Evolutionary conservation across 2,888 invertebrate genomes (phyloP).

Genomic region (Trypoxylon attenuatum): DNA sequence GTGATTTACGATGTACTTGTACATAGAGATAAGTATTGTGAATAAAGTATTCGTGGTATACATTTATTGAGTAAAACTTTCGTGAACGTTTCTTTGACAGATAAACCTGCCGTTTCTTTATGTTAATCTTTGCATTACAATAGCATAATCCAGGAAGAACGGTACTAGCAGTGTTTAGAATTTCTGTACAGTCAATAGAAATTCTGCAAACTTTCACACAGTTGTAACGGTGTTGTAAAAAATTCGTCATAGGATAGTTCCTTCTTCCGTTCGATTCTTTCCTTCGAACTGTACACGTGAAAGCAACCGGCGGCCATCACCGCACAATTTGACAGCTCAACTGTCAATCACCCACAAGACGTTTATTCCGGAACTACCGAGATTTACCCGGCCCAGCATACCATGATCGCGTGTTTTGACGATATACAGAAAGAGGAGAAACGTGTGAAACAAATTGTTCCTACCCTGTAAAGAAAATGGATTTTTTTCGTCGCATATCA

Average conservation of each 20-base stretch:
- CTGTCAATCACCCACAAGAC: conserved; percentile 86
- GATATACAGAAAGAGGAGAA: conserved; percentile 87
- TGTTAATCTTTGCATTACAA: too few relatives aligned
- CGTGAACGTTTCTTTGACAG: neutral
- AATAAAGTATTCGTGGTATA: conserved; percentile 66
- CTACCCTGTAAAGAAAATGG: conserved; percentile 80
- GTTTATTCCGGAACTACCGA: conserved; percentile 88
- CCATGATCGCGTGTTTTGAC: conserved; percentile 85
- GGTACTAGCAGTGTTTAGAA: too few relatives aligned
- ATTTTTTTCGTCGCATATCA: conserved; percentile 10
- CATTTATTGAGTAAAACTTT: conserved; percentile 29
- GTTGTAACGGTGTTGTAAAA: too few relatives aligned
- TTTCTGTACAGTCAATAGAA: too few relatives aligned
- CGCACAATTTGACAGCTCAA: too few relatives aligned
- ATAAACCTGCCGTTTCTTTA: too few relatives aligned
- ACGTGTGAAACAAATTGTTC: conserved; percentile 91
- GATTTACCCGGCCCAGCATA: conserved; percentile 85
- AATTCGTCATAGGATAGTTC: too few relatives aligned
- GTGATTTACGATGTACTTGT: conserved; percentile 66
- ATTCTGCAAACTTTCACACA: too few relatives aligned
- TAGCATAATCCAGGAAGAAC: too few relatives aligned
- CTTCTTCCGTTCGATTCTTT: too few relatives aligned
- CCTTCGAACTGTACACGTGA: too few relatives aligned
- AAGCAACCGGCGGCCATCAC: too few relatives aligned
- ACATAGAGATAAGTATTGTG: conserved; percentile 68